Conservation (phyloP, 2,888 invertebrate genomes). For the Crepidodera aurea region DNA sequence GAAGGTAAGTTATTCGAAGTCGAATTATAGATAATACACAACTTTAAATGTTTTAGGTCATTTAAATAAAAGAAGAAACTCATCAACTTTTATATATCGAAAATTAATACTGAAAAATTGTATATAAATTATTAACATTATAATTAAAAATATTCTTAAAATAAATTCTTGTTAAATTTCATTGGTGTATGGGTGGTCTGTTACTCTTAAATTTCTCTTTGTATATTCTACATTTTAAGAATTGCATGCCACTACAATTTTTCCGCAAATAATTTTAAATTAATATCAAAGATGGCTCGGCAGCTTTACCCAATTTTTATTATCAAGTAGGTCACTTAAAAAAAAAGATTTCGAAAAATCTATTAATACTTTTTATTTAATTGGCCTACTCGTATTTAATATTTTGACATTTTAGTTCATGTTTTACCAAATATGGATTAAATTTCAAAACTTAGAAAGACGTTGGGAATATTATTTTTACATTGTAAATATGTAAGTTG, state of each 20-base stretch:
- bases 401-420: not conserved
- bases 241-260: constrained; percentile 48
- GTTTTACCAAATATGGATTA: not conserved
- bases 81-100: not conserved
- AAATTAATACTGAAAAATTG: not conserved
- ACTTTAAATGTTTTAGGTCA: not conserved
- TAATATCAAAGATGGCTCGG: constrained; percentile 53
- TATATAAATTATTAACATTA: no score
- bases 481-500: not conserved
- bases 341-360: not conserved
- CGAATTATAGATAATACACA: not conserved
- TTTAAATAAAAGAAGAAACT: not conserved
- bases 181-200: not conserved
- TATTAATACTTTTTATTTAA: not conserved
- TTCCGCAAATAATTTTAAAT: constrained; percentile 52
- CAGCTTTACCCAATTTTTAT: constrained; percentile 42
- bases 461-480: constrained; percentile 13
- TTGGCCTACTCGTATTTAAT: not conserved
- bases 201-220: not conserved
- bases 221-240: not conserved
- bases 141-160: no score
- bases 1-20: not conserved
- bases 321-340: not conserved
- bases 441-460: constrained; percentile 6
- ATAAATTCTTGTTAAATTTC: no score